Percentiles rank a stretch among this genome's conserved stretches.
Evolutionary conservation across 2,797 vertebrate genomes (phyloP).

Genomic region (Oceanodroma leucorhoa): DNA sequence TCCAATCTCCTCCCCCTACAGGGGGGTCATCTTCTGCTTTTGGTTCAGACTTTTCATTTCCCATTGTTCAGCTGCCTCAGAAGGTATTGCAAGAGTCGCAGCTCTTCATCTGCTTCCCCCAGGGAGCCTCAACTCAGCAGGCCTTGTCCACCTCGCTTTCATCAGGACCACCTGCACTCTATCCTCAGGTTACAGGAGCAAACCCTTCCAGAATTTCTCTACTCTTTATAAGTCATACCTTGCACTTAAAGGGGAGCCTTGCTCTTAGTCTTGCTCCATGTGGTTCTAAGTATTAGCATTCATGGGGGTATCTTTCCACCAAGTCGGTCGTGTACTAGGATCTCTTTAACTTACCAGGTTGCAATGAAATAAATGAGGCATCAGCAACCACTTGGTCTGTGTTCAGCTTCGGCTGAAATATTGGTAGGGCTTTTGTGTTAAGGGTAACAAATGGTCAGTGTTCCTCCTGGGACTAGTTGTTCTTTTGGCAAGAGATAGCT

Average conservation of each 20-base stretch:
- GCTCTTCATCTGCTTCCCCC: conserved; percentile 81
- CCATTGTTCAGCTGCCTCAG: conserved; percentile 77
- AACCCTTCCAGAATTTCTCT: conserved; percentile 47
- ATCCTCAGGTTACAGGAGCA: conserved; percentile 85
- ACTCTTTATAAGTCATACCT: conserved; percentile 10
- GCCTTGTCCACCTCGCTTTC: conserved; percentile 83
- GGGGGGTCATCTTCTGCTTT: conserved; percentile 72
- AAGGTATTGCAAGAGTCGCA: conserved; percentile 79
- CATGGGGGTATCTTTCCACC: conserved; percentile 3
- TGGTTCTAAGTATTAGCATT: conserved; percentile 12
- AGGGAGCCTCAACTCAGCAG: conserved; percentile 82
- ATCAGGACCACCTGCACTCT: conserved; percentile 79
- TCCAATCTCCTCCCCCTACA: conserved; percentile 89
- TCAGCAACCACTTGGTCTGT: neutral
- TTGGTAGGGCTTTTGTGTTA: neutral
- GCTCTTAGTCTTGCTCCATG: neutral
- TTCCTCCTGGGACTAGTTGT: neutral
- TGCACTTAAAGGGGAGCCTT: neutral
- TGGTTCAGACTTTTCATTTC: conserved; percentile 75
- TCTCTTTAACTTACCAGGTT: neutral
- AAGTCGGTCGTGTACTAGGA: neutral
- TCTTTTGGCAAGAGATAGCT: neutral
- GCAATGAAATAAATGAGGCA: neutral
- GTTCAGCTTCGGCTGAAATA: neutral
- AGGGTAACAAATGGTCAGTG: neutral